Conservation (phyloP, 2,888 invertebrate genomes). For the Chloromyia formosa region DNA sequence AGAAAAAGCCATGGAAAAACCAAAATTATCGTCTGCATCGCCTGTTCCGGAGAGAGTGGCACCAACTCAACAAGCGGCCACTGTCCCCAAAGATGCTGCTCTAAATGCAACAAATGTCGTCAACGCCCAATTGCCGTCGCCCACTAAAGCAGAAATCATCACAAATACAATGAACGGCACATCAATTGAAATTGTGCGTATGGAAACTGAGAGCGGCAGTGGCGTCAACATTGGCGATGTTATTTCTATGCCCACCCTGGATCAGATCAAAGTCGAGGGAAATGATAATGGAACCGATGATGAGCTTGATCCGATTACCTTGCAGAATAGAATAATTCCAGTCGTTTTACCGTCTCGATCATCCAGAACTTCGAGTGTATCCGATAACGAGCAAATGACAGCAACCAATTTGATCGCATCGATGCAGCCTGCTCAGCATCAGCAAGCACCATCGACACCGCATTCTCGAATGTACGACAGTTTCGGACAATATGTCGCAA, state of each 20-base stretch:
- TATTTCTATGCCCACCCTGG: constrained; percentile 9
- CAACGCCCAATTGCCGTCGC: not conserved
- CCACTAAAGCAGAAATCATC: not conserved
- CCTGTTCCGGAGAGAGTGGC: not conserved
- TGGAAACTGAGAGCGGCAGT: not conserved
- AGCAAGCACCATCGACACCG: not conserved
- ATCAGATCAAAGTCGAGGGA: not conserved
- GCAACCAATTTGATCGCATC: not conserved
- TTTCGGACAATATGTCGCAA: constrained; percentile 61
- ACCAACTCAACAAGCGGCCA: not conserved
- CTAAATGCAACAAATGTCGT: not conserved
- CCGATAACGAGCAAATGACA: not conserved
- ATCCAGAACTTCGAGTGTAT: not conserved
- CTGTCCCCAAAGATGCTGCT: not conserved
- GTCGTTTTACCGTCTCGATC: not conserved
- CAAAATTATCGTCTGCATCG: not conserved
- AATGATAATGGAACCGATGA: not conserved
- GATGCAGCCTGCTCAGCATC: no score
- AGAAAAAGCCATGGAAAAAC: not conserved
- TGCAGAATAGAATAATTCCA: not conserved
- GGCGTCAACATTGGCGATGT: constrained; percentile 37
- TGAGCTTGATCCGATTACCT: no score
- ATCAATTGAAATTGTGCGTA: constrained; percentile 54
- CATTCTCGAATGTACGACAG: constrained; percentile 55
- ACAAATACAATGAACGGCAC: not conserved